phyloP scores from a whole-genome alignment of 2,113 vertebrate genomes.

The Bubalus kerabau region DNA sequence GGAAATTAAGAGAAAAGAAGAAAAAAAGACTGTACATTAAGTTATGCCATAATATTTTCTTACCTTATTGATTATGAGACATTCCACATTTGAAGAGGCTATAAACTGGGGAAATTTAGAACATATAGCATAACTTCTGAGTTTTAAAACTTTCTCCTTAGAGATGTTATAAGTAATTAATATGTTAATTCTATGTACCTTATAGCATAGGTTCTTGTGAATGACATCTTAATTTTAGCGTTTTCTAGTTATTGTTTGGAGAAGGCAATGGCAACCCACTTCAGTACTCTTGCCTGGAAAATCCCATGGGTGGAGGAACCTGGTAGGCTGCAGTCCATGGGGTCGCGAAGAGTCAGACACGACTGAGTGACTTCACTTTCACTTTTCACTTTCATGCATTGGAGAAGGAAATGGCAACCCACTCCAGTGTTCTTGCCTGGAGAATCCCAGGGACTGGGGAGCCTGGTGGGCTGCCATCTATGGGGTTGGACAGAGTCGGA shows the following conservation, averaged over 20 bases:
- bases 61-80: background rate
- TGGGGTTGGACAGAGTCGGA: too few relatives aligned
- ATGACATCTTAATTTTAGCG: background rate
- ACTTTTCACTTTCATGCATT: too few relatives aligned
- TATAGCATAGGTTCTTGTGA: background rate
- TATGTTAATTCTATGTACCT: background rate
- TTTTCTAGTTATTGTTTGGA: background rate
- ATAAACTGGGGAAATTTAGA: background rate
- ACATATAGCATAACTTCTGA: background rate
- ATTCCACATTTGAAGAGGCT: background rate
- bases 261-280: too few relatives aligned
- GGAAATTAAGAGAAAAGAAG: background rate
- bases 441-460: too few relatives aligned
- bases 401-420: too few relatives aligned
- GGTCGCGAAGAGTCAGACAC: too few relatives aligned
- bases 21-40: background rate
- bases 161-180: background rate
- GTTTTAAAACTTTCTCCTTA: background rate
- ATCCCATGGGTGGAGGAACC: too few relatives aligned
- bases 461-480: too few relatives aligned
- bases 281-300: too few relatives aligned
- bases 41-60: background rate
- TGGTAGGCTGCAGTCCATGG: too few relatives aligned
- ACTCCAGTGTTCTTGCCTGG: too few relatives aligned
- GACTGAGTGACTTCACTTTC: too few relatives aligned